These are phyloP conservation scores for Anguilla rostrata DNA, from an alignment of 2,113 vertebrate genomes.

Conservation along the genomic window DNA sequence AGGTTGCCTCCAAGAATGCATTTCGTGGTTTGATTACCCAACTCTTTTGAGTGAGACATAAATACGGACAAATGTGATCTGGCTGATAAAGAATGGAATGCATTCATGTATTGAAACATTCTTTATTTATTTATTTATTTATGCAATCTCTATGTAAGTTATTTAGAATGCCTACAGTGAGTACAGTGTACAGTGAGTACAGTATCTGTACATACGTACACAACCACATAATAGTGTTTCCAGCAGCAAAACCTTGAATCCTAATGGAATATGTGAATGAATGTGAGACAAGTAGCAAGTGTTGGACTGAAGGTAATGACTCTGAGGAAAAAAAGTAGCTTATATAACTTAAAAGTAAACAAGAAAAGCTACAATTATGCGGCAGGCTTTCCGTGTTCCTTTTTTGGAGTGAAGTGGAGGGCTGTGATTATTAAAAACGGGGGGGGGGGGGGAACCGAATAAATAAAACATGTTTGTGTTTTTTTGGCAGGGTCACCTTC, in stretches of 20 bases:
- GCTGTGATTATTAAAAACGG: neutral
- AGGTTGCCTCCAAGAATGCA: neutral
- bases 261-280: neutral
- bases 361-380: no score
- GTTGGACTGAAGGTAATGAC: no score
- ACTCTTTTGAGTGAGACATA: conserved; percentile 1
- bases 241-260: neutral
- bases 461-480: neutral
- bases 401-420: neutral
- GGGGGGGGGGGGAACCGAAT: neutral
- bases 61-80: conserved; percentile 4
- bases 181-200: neutral
- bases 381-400: neutral
- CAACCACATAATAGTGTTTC: neutral
- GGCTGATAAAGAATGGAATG: neutral
- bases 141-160: neutral
- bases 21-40: neutral
- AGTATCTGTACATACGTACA: neutral
- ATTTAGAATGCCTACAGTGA: neutral
- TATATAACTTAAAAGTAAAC: no score
- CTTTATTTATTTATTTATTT: neutral
- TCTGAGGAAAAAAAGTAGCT: no score
- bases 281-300: neutral
- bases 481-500: conserved; percentile 59
- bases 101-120: neutral